Evolutionary conservation across 2,888 invertebrate genomes (phyloP), one percentile per base, ranked within the genome.

Genomic region (Tiphia femorata): DNA sequence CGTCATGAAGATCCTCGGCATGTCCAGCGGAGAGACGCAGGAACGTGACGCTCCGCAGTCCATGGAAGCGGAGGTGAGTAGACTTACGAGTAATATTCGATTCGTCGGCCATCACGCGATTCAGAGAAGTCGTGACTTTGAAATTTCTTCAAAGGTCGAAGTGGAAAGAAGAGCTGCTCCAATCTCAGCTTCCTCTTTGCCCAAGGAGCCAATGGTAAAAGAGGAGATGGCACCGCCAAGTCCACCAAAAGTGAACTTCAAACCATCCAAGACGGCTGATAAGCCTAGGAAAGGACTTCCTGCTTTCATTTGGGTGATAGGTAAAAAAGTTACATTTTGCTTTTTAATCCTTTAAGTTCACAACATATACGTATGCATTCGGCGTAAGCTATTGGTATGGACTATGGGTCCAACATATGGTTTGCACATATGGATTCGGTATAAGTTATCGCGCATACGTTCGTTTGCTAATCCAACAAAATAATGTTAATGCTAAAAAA

Each of bases 1-100:
- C 2, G 89, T 94, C 6, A 88, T 94, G 68, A 89, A 90, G 77
- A 92, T 94, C 74, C 84, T 95, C 16, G 92, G 91, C 19, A 85
- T 82, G 12, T 47, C 75, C 2, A 71, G 62, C 12, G 72, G 69
- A 2, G 65, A 58, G 3, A 48, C 27, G 7, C 59, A 42, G 19
- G 52, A 56, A 3, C 68, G 62, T 21, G 51, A 62, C 20, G 55
- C 62, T 52, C 53, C 60, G 4, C 64, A 62, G 43, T 71, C 81
- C 2, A 58, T 82, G 56, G 73, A 83, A 68, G 72, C 83, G 14
- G 77, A 81, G 61, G 83, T 83, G 65, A n/a, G n/a, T n/a, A n/a
- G n/a, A n/a, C n/a, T n/a, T n/a, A n/a, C n/a, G n/a, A n/a, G n/a
- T n/a, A n/a, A n/a, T n/a, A n/a, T n/a, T n/a, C n/a, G n/a, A n/a